Base-by-base conservation (phyloP, 2,113 vertebrate species). In the Sigmodon hispidus region DNA sequence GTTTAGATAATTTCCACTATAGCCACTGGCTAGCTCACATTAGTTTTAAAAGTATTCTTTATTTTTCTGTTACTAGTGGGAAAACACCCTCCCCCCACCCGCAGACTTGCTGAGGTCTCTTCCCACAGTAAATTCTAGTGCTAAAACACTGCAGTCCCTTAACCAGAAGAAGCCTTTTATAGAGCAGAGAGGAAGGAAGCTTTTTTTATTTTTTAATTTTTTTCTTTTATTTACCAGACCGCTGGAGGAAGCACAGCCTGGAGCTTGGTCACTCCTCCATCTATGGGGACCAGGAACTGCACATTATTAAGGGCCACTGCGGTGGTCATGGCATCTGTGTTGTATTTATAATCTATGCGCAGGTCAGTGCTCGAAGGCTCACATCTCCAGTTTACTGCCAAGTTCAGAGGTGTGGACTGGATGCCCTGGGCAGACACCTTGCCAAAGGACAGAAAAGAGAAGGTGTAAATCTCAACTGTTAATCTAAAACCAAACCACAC, bases 301-400 rank as follows among this genome's bases (percentile, higher is more conserved):
- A 99, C 99, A 43, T 99, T 99, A 98, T 99, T 99, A 65, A 99
- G 99, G 45, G 99, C 99, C 12, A 99, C 98, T 0, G 99, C 99
- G 0, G 98, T 98, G 12, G 98, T 98, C 99, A 99, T 99, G n/a
- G 99, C 99, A 90, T 99, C 99, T 0, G 98, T 98, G 94, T 99
- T 99, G 98, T 99, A 99, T 96, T 99, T 99, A 98, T 99, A 99
- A 98, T 99, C 99, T 94, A 99, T 99, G 98, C 99, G 98, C 69
- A 99, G 99, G 98, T 99, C 99, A 7, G 99, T 99, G 98, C 98
- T 99, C 95, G 97, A 98, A 87, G 98, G 97, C 36, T 99, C 99
- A 80, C 99, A 99, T 22, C 99, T 98, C 99, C 99, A 99, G 97
- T 98, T 99, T 98, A 99, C 98, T 3, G 99, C 99, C 97, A 99